A percentile compares a stretch with the other conserved stretches of the same genome.
Evolutionary conservation across 2,888 invertebrate genomes (phyloP).

Genomic region (Oscheius sp.): DNA sequence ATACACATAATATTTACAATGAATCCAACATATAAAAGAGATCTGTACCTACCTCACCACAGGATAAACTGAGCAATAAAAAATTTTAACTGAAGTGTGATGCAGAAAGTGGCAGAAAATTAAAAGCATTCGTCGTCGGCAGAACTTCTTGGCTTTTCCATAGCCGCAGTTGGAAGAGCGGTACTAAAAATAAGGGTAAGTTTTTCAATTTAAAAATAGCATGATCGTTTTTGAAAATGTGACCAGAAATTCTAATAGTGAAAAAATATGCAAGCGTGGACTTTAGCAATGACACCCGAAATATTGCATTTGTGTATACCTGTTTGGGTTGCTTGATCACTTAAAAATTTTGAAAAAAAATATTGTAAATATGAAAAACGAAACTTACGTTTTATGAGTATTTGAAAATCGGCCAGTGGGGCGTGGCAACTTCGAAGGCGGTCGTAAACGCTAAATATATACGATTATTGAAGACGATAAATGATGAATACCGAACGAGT

Average conservation of each 20-base stretch:
- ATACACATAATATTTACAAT: not conserved
- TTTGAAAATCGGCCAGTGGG: conserved; percentile 8
- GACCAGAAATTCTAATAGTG: not conserved
- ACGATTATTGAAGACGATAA: not conserved
- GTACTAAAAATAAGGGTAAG: not conserved
- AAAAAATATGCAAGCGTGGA: not conserved
- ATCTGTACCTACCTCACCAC: not conserved
- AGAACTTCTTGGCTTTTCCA: conserved; percentile 30
- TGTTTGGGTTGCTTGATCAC: conserved; percentile 23
- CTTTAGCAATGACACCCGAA: conserved; percentile 14
- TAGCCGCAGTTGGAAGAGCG: not conserved
- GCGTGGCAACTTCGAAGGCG: conserved; percentile 33
- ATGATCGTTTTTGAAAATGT: not conserved
- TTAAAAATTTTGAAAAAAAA: not conserved
- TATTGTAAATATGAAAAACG: not conserved
- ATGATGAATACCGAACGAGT: not conserved
- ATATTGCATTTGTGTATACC: not conserved
- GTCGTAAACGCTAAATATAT: conserved; percentile 23
- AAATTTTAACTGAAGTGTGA: not conserved
- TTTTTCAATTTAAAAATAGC: not conserved
- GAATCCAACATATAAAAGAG: not conserved
- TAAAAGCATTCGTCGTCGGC: conserved; percentile 30
- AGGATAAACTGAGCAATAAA: not conserved
- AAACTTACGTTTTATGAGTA: conserved; percentile 25
- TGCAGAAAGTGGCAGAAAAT: not conserved